phyloP scores from a whole-genome alignment of 2,888 invertebrate species.

The Conops quadrifasciatus region DNA sequence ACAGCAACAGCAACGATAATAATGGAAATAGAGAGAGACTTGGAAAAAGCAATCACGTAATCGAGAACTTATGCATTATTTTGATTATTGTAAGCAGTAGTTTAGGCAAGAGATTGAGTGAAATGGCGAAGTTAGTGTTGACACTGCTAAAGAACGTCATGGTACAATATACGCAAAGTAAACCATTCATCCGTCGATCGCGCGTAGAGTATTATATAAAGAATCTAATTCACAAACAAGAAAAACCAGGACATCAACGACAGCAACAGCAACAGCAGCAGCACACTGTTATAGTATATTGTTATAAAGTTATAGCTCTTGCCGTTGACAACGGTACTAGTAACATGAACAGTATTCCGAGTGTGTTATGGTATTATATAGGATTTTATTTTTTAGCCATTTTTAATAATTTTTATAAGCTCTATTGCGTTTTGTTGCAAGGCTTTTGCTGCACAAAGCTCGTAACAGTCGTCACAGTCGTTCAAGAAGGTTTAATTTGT shows the following conservation, averaged over 20 bases:
- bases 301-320: too few species aligned
- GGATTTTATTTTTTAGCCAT: too few species aligned
- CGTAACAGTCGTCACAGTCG: not conserved
- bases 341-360: too few species aligned
- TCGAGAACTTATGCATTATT: conserved; percentile 37
- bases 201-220: conserved; percentile 9
- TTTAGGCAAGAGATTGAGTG: conserved; percentile 31
- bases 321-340: too few species aligned
- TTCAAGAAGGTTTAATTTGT: too few species aligned
- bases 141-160: not conserved
- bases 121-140: conserved; percentile 18
- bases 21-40: conserved; percentile 29
- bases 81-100: conserved; percentile 30
- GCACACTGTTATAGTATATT: not conserved
- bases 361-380: too few species aligned
- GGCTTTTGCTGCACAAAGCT: not conserved
- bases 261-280: not conserved
- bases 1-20: conserved; percentile 40
- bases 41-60: conserved; percentile 12
- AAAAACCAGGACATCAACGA: conserved; percentile 39
- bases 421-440: not conserved
- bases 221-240: conserved; percentile 31
- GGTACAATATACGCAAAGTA: conserved; percentile 3
- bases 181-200: conserved; percentile 1
- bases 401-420: too few species aligned